Conservation (phyloP, 2,797 vertebrate species). For the Echiichthys vipera region DNA sequence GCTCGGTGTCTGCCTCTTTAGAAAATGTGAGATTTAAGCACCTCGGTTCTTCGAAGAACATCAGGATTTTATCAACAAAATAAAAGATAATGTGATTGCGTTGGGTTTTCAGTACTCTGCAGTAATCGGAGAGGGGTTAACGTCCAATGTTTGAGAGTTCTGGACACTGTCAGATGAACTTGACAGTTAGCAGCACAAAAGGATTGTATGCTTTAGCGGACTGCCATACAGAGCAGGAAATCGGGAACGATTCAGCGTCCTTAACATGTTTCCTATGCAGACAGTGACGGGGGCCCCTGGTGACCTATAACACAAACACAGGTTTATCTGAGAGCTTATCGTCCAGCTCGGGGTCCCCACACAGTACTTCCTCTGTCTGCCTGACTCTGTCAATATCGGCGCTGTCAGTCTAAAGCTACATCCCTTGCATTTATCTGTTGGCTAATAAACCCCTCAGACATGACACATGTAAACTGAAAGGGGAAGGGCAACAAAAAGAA, state of each 20-base stretch:
- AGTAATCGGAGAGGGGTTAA: constrained; percentile 54
- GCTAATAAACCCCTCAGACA: constrained; percentile 43
- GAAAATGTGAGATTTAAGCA: constrained; percentile 24
- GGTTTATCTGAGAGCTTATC: constrained; percentile 68
- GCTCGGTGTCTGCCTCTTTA: constrained; percentile 6
- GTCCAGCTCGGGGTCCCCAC: constrained; percentile 27
- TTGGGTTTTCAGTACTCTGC: constrained; percentile 10
- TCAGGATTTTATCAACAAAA: constrained; percentile 40
- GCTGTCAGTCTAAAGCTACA: constrained; percentile 16
- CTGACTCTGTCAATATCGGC: constrained; percentile 39
- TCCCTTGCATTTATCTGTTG: constrained; percentile 49
- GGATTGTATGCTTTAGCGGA: constrained; percentile 44
- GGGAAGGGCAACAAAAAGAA: not conserved
- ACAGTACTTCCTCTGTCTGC: constrained; percentile 62
- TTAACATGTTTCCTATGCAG: constrained; percentile 59
- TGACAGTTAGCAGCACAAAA: constrained; percentile 65
- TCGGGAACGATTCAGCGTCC: constrained; percentile 44
- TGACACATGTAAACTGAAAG: constrained; percentile 41
- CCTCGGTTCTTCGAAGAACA: constrained; percentile 24
- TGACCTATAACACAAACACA: constrained; percentile 63
- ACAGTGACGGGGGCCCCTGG: constrained; percentile 15
- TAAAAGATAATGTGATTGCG: constrained; percentile 14
- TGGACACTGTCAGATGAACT: constrained; percentile 67
- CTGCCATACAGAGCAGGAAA: constrained; percentile 57
- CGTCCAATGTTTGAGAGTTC: constrained; percentile 52